Evolutionary conservation across 1,140 invertebrate genomes (phyloP).

Genomic region (Orius laevigatus): DNA sequence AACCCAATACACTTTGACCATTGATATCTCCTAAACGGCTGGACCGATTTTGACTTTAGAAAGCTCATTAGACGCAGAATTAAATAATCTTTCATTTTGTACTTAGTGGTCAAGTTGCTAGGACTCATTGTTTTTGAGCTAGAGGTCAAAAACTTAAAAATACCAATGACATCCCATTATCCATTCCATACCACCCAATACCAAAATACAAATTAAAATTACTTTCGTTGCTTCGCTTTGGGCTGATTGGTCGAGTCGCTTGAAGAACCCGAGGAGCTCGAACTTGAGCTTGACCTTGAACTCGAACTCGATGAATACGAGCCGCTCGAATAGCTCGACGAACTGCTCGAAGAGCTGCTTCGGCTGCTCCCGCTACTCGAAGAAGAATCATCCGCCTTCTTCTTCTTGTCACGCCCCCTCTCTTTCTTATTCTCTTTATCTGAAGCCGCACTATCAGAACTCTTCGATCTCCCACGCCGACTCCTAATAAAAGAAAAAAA

Average conservation of each 20-base stretch:
- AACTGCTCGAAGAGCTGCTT: conserved; percentile 49
- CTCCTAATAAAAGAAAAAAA: conserved; percentile 15
- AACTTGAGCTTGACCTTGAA: conserved; percentile 41
- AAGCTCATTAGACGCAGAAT: no score
- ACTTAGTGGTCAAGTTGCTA: no score
- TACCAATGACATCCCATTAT: conserved; percentile 14
- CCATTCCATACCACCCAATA: conserved; percentile 10
- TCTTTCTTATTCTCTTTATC: conserved; percentile 23
- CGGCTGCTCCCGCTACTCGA: conserved; percentile 17
- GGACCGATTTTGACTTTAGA: no score
- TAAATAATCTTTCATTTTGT: no score
- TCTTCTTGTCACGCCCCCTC: conserved; percentile 21
- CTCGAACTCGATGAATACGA: conserved; percentile 46
- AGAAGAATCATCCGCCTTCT: conserved; percentile 19
- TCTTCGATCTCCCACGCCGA: conserved; percentile 14
- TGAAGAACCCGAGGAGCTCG: conserved; percentile 48
- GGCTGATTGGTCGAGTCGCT: conserved; percentile 33
- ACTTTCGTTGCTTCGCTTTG: conserved; percentile 39
- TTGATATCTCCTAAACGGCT: no score
- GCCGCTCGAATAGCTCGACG: conserved; percentile 36
- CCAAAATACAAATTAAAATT: background rate
- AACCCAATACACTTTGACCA: no score
- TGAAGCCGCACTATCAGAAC: conserved; percentile 20
- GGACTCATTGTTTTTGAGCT: no score
- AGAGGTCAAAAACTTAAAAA: no score